Evolutionary conservation across 1,140 invertebrate genomes (phyloP).

Genomic region (Drosophila jambulina): DNA sequence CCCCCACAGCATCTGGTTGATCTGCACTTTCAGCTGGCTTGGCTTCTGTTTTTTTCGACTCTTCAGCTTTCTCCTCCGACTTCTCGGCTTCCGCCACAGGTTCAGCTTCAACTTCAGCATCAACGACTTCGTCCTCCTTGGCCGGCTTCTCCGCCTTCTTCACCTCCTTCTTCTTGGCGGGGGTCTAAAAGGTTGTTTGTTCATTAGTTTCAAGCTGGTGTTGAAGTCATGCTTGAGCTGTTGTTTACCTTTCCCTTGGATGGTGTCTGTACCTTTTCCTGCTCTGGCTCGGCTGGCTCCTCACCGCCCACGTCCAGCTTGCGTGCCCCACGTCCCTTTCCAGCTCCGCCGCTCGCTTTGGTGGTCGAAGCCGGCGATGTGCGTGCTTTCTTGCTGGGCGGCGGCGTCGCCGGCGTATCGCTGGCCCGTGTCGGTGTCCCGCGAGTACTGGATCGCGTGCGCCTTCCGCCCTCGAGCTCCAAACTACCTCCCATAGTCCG

Average conservation of each 20-base stretch:
- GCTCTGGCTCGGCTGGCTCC: constrained; percentile 37
- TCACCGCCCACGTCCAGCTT: constrained; percentile 69
- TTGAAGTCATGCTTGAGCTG: background rate
- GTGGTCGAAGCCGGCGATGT: constrained; percentile 65
- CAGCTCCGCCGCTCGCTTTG: constrained; percentile 51
- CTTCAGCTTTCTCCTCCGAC: constrained; percentile 13
- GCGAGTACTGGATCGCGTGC: constrained; percentile 79
- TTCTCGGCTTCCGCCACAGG: constrained; percentile 6
- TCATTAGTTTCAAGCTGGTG: background rate
- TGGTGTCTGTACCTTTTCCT: constrained; percentile 44
- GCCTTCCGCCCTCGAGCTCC: constrained; percentile 74
- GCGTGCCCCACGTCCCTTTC: constrained; percentile 71
- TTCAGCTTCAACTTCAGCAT: constrained; percentile 8
- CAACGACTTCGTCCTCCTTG: constrained; percentile 13
- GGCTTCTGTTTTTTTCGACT: constrained; percentile 27
- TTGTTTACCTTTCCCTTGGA: constrained; percentile 54
- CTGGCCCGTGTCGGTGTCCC: constrained; percentile 69
- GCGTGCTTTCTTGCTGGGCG: constrained; percentile 79
- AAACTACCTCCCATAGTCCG: constrained; percentile 79
- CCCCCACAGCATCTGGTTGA: constrained; percentile 53
- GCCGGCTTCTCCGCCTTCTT: constrained; percentile 48
- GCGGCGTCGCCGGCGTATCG: constrained; percentile 64
- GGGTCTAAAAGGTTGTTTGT: constrained; percentile 20
- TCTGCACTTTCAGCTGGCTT: constrained; percentile 44
- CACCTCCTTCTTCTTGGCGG: constrained; percentile 58